Conservation (phyloP, 2,797 vertebrate species). For the Alca torda region DNA sequence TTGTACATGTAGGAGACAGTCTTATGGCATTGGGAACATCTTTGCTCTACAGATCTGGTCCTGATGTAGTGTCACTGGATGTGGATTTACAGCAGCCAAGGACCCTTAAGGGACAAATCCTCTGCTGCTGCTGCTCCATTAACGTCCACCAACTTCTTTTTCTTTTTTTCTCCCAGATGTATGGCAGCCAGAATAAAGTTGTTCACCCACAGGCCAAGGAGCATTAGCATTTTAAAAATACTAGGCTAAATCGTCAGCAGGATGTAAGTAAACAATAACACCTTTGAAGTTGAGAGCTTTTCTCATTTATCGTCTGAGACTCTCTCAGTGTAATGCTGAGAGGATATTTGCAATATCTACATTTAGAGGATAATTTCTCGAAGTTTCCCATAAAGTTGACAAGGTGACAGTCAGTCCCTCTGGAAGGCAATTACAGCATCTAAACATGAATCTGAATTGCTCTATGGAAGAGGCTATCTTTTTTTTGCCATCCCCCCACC, state of each 20-base stretch:
- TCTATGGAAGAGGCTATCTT: rapidly evolving
- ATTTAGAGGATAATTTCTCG: neutral
- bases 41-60: neutral
- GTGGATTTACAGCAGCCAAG: neutral
- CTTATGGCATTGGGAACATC: neutral
- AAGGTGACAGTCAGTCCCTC: neutral
- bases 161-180: neutral
- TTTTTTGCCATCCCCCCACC: neutral
- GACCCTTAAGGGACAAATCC: neutral
- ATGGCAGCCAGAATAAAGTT: neutral
- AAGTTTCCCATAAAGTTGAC: neutral
- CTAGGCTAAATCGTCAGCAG: neutral
- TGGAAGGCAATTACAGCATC: neutral
- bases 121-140: neutral
- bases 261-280: neutral
- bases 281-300: neutral
- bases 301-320: neutral
- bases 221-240: neutral
- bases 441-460: neutral
- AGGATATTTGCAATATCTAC: neutral
- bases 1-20: neutral
- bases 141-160: neutral
- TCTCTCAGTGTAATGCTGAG: neutral
- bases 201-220: neutral
- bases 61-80: neutral